These are phyloP conservation scores for Poeciliopsis turneri DNA, from an alignment of 2,797 vertebrate species.

Conservation along the genomic window DNA sequence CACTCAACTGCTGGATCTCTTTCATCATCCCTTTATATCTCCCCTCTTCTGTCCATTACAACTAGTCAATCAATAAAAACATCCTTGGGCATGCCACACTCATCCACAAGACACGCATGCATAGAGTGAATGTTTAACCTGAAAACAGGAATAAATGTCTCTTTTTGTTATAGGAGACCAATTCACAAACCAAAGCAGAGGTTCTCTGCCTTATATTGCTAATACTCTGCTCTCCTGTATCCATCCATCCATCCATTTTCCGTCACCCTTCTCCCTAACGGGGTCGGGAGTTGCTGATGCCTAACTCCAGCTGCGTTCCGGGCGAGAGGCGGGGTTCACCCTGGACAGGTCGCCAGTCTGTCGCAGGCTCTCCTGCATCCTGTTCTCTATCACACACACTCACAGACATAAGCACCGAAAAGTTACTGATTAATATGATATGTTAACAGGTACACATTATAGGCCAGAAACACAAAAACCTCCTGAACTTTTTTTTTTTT, in stretches of 20 bases:
- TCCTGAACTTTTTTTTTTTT: neutral
- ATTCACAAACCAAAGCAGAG: neutral
- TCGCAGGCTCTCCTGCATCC: constrained; percentile 18
- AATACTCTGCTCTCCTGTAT: constrained; percentile 12
- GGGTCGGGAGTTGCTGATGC: no score
- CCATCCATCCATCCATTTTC: no score
- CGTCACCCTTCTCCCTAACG: no score
- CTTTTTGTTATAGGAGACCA: neutral
- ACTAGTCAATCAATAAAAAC: constrained; percentile 76
- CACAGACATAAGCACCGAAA: neutral
- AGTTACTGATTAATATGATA: neutral
- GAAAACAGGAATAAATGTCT: neutral
- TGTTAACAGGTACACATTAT: neutral
- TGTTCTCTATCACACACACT: constrained; percentile 26
- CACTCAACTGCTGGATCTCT: constrained; percentile 27
- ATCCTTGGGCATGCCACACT: constrained; percentile 66
- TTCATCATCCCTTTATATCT: constrained; percentile 24
- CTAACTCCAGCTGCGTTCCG: no score
- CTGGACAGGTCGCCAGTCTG: no score
- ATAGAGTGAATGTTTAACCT: neutral
- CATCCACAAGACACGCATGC: neutral
- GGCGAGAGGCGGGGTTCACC: no score
- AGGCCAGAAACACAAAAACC: neutral
- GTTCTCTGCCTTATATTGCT: constrained; percentile 18
- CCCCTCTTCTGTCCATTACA: constrained; percentile 31